Base-by-base conservation (phyloP, 2,113 vertebrate genomes). In the Rhegmatorhina hoffmannsi region DNA sequence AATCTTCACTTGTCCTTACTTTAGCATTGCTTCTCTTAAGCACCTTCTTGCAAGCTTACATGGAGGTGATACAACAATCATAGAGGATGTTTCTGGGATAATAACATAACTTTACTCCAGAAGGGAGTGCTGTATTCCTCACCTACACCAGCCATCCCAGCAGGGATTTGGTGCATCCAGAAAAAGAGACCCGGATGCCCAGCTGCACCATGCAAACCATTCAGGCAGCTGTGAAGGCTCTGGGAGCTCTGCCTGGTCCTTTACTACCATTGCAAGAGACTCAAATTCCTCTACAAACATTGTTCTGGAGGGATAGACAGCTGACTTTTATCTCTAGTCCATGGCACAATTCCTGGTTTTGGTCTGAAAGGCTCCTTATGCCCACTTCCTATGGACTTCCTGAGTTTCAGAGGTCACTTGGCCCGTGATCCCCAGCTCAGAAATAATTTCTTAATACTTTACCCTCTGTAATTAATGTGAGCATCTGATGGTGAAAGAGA, bases 151-250 rank as follows among this genome's bases (percentile, higher is more conserved):
- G 21, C 28, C 68, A 80, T 20, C 5, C 19, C 21, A 74, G 21
- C 20, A 69, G 13, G 13, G 4, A 5, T 20, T 59, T 43, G 76
- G 34, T 60, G 31, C 29, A 50, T 8, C 26, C 20, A 7, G 2
- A 1, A 56, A 64, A 75, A 11, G 29, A 78, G 43, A 66, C 6
- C 7, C 28, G 2, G 18, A 20, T 0, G 1, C 33, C 43, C 15
- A 53, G 23, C 33, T n/a, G 21, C 34, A 53, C 59, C 13, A 9
- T 10, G 21, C 0, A 0, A 64, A 40, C 7, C 40, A 34, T 46
- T 4, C 38, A 24, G 24, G 21, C 21, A 60, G 53, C 63, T 86
- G 29, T 19, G 44, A 33, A 38, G 34, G 66, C 40, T 26, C n/a
- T n/a, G 24, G 11, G 33, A 25, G 33, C 26, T 76, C 59, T 66